Evolutionary conservation across 2,888 invertebrate genomes (phyloP), one percentile per base, ranked within the genome.

Genomic region (Stenichneumon culpator): DNA sequence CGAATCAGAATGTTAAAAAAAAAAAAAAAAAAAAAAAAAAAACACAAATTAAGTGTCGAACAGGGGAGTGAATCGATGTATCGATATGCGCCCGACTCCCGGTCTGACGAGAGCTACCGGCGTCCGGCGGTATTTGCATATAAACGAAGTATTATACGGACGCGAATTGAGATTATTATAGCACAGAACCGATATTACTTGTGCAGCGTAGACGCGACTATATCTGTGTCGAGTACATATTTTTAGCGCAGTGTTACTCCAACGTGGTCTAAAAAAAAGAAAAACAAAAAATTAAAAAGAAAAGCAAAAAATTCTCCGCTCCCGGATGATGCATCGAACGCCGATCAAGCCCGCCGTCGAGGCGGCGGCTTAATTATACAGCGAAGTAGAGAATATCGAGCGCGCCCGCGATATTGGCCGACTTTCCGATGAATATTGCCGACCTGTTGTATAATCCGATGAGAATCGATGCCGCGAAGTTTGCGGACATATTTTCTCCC

Each of bases 41-140:
- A n/a, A 4, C 16, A 57, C 25, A 57, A 11, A 22, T n/a, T n/a
- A 22, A 60, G 16, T 11, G 32, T 57, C 36, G 22, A 54, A 72
- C 39, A 22, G 25, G 22, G 16, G 14, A 63, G 16, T 32, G 28
- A 28, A 47, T n/a, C 44, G 78, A 54, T 60, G 54, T 44, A 69
- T 75, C 69, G 69, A 75, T 79, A 65, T 11, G 63, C 28, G 14
- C n/a, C 28, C 50, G 6, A 50, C 50, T 28, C 50, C 28, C 63
- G 32, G 6, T 16, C 63, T 32, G 63, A 6, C 63, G 63, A 63
- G 63, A 32, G 86, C 84, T 87, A 85, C 79, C 86, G 67, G 86
- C 75, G 79, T 82, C 87, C 87, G 80, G 79, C 14, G 83, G 88
- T 87, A 92, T 92, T 92, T 92, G 90, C 92, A 92, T 92, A 91